Evolutionary conservation across 1,140 invertebrate genomes (phyloP).

Genomic region (Ceratina japonica): DNA sequence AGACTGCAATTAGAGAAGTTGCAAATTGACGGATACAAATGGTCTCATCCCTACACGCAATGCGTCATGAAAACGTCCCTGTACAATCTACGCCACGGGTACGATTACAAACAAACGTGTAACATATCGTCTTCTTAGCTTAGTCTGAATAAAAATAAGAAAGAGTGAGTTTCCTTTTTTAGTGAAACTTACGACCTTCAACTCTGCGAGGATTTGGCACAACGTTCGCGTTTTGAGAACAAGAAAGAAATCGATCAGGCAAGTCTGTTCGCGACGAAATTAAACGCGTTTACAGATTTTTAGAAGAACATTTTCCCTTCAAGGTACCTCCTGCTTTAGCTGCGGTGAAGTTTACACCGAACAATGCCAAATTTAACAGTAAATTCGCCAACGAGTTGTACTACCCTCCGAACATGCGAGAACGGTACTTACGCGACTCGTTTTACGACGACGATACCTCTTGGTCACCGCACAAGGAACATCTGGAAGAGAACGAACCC

Average conservation of each 20-base stretch:
- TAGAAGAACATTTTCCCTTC: slow-evolving; percentile 40
- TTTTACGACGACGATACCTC: background rate
- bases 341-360: slow-evolving; percentile 89
- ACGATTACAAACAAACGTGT: slow-evolving; percentile 1
- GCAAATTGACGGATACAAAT: slow-evolving; percentile 86
- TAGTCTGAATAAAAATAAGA: background rate
- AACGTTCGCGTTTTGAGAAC: slow-evolving; percentile 19
- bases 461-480: background rate
- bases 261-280: slow-evolving; percentile 1
- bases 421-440: slow-evolving; percentile 5
- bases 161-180: background rate
- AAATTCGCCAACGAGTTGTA: slow-evolving; percentile 90
- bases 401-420: slow-evolving; percentile 80
- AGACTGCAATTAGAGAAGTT: slow-evolving; percentile 85
- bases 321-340: slow-evolving; percentile 84
- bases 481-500: background rate
- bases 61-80: slow-evolving; percentile 89
- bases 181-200: slow-evolving; percentile 51
- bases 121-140: no score
- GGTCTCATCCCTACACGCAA: slow-evolving; percentile 90
- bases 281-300: no score
- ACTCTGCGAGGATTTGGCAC: slow-evolving; percentile 50
- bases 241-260: slow-evolving; percentile 44
- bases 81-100: slow-evolving; percentile 82
- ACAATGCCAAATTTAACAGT: slow-evolving; percentile 82